Base-by-base conservation (phyloP, 2,797 vertebrate genomes). In the Halcyon badia region DNA sequence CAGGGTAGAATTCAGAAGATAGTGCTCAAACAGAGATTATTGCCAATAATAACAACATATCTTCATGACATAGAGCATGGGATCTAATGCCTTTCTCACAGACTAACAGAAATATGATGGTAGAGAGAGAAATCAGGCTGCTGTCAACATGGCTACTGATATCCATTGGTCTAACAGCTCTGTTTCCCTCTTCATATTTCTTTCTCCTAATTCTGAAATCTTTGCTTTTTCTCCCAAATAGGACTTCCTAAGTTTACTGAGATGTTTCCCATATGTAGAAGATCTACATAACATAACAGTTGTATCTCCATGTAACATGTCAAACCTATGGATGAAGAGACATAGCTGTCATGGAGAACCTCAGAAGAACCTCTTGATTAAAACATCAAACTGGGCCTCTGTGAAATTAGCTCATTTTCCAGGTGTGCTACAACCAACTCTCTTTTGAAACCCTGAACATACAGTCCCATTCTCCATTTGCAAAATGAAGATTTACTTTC, bases 131-230 rank as follows among this genome's bases (percentile, higher is more conserved):
- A 13, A 69, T 39, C 11, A 68, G 66, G 54, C 22, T 56, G 28
- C 80, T 60, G 14, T 33, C n/a, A 33, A 7, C 22, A 7, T 46
- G 48, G 37, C 46, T 75, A 30, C 31, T 37, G 35, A 17, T 21
- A 46, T 20, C 6, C 22, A 31, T 44, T 6, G 4, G 20, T 79
- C 56, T 3, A 1, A 44, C 0, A 0, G n/a, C 13, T 48, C 22
- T 42, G 3, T 26, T 66, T 78, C 31, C 18, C 6, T 61, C 60
- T 48, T 70, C 37, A 44, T 0, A 3, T 71, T 60, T 87, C 21
- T 48, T 65, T n/a, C 9, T 42, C 11, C 18, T 30, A 30, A 76
- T 33, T 64, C n/a, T 49, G 35, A 51, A 64, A 19, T 73, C 9
- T 12, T 52, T 42, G n/a, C 3, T 21, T 65, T 58, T 30, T 15